Conservation (phyloP, 2,888 invertebrate genomes). For the Hypena proboscidalis region DNA sequence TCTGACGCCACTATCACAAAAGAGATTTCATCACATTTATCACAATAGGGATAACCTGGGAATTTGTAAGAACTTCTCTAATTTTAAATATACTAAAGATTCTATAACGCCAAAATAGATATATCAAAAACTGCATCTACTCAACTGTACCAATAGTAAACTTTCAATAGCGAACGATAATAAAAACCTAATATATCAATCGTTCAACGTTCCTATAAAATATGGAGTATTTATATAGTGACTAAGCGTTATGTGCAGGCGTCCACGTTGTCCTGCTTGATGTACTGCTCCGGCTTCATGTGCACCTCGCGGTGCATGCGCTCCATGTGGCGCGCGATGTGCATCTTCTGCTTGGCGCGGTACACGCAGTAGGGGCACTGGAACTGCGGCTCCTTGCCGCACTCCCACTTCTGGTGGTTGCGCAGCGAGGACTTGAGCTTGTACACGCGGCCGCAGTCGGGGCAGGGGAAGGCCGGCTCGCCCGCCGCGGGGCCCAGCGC, state of each 20-base stretch:
- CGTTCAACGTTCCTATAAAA: slow-evolving; percentile 38
- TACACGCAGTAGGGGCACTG: slow-evolving; percentile 94
- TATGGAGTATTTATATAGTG: slow-evolving; percentile 57
- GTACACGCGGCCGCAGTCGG: slow-evolving; percentile 93
- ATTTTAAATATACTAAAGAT: slow-evolving; percentile 41
- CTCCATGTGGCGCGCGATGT: slow-evolving; percentile 93
- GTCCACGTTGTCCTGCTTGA: slow-evolving; percentile 82
- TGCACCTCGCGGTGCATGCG: slow-evolving; percentile 91
- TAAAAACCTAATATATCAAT: slow-evolving; percentile 47
- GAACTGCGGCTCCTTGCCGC: slow-evolving; percentile 93
- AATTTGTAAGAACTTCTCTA: slow-evolving; percentile 54
- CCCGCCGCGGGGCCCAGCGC: slow-evolving; percentile 60
- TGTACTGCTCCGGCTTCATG: slow-evolving; percentile 78
- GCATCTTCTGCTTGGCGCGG: slow-evolving; percentile 94
- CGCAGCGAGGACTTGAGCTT: slow-evolving; percentile 94
- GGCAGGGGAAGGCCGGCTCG: slow-evolving; percentile 89
- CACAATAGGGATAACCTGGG: slow-evolving; percentile 75
- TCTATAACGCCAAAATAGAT: slow-evolving; percentile 37
- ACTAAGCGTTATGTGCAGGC: slow-evolving; percentile 72
- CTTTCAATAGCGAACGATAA: slow-evolving; percentile 47
- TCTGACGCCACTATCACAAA: slow-evolving; percentile 81
- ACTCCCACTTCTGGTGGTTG: slow-evolving; percentile 94
- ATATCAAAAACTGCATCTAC: slow-evolving; percentile 40
- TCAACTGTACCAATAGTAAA: slow-evolving; percentile 43
- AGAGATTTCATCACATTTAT: slow-evolving; percentile 81